Conservation (phyloP, 2,797 vertebrate genomes). For the Hydrophis major region DNA sequence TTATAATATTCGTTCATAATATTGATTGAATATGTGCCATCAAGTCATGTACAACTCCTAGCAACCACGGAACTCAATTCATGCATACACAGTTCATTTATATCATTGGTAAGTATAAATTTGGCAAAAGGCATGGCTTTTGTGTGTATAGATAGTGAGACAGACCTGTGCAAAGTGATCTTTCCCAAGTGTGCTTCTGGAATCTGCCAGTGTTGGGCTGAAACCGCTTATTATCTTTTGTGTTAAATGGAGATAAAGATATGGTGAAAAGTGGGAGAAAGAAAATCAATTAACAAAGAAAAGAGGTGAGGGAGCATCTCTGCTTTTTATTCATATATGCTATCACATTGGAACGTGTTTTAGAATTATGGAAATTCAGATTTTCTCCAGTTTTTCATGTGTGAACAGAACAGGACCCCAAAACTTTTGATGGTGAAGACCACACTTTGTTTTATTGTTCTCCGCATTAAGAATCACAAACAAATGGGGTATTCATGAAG, state of each 20-base stretch:
- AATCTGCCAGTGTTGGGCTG: not conserved
- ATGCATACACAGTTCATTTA: not conserved
- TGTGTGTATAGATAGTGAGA: not conserved
- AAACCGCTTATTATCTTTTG: constrained; percentile 9
- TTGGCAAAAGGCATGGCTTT: not conserved
- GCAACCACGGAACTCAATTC: not conserved
- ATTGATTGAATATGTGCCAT: not conserved
- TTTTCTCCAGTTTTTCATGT: constrained; percentile 21
- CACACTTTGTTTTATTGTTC: not conserved
- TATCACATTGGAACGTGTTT: constrained; percentile 12
- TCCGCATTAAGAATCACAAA: not conserved
- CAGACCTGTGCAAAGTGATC: not conserved
- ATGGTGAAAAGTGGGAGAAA: not conserved
- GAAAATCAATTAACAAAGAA: not conserved
- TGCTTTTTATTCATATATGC: not conserved
- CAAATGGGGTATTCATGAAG: not conserved
- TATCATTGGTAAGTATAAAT: not conserved
- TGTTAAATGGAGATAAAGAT: not conserved
- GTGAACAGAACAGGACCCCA: not conserved
- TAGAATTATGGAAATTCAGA: not conserved
- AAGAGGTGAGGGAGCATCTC: constrained; percentile 8
- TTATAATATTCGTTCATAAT: not conserved
- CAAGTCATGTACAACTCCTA: not conserved
- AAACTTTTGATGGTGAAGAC: not conserved
- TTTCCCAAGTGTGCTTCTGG: not conserved